Percentiles rank a stretch among this genome's conserved stretches.
phyloP scores from a whole-genome alignment of 2,797 vertebrate genomes.

The Myiotriccus ornatus region DNA sequence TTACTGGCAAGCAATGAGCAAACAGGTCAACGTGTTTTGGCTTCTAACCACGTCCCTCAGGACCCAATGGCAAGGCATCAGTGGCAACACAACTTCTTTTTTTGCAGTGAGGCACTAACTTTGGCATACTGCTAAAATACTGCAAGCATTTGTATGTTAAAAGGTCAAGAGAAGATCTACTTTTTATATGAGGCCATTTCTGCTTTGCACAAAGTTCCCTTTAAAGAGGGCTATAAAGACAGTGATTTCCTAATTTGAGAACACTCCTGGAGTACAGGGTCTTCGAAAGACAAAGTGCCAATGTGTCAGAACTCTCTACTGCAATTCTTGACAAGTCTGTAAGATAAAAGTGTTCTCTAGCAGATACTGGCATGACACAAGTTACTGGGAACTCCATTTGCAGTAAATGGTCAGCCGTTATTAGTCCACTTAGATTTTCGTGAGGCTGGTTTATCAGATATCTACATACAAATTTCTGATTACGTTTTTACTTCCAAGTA shows the following conservation, averaged over 20 bases:
- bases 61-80: neutral
- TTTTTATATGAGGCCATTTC: neutral
- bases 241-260: neutral
- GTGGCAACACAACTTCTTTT: neutral
- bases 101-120: neutral
- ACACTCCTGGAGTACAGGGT: neutral
- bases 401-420: neutral
- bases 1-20: conserved; percentile 5
- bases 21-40: conserved; percentile 19
- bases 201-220: neutral
- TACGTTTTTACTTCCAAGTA: neutral
- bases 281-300: neutral
- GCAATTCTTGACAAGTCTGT: neutral
- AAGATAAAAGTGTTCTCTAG: neutral
- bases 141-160: neutral
- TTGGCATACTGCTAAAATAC: neutral
- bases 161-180: conserved; percentile 37
- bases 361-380: neutral
- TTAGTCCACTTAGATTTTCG: neutral
- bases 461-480: neutral
- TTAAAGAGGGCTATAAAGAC: neutral
- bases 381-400: neutral
- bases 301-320: neutral
- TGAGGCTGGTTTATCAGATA: neutral
- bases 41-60: conserved; percentile 8